These are phyloP conservation scores for Microplitis demolitor DNA, from an alignment of 1,140 invertebrate genomes.

Conservation along the genomic window DNA sequence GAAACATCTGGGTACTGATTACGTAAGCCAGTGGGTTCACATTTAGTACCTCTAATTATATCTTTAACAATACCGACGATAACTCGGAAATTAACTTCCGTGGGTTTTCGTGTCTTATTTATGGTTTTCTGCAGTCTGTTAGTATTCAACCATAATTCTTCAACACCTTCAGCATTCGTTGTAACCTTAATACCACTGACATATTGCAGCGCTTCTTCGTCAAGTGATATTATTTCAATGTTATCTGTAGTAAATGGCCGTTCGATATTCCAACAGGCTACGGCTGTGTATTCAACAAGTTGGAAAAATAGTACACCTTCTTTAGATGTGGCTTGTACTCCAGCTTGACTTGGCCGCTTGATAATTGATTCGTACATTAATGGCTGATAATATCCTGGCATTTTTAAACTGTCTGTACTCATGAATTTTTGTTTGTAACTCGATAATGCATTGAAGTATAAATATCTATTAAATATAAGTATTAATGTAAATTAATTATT, in stretches of 20 bases:
- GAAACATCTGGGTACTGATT: conserved; percentile 38
- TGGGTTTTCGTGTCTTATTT: conserved; percentile 50
- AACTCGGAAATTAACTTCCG: conserved; percentile 54
- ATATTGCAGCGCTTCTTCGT: conserved; percentile 68
- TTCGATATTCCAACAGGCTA: conserved; percentile 76
- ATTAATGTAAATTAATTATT: no score
- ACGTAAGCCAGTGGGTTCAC: conserved; percentile 40
- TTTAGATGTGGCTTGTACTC: conserved; percentile 55
- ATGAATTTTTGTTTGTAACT: conserved; percentile 56
- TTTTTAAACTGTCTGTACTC: conserved; percentile 47
- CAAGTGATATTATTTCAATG: conserved; percentile 65
- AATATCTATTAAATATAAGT: conserved; percentile 47
- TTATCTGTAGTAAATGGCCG: conserved; percentile 65
- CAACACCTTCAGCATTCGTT: conserved; percentile 44
- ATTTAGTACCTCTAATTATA: conserved; percentile 54
- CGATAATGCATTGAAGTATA: conserved; percentile 62
- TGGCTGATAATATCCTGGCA: conserved; percentile 46
- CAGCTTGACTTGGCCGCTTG: conserved; percentile 55
- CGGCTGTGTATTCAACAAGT: conserved; percentile 68
- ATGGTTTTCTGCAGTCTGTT: conserved; percentile 59
- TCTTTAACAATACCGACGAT: conserved; percentile 53
- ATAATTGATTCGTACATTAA: conserved; percentile 52
- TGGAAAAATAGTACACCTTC: conserved; percentile 71
- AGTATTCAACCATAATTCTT: conserved; percentile 59
- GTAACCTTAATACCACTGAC: conserved; percentile 65